Evolutionary conservation across 2,888 invertebrate species (phyloP), one percentile per base, ranked within the genome.

Genomic region (Stenotaenia linearis): DNA sequence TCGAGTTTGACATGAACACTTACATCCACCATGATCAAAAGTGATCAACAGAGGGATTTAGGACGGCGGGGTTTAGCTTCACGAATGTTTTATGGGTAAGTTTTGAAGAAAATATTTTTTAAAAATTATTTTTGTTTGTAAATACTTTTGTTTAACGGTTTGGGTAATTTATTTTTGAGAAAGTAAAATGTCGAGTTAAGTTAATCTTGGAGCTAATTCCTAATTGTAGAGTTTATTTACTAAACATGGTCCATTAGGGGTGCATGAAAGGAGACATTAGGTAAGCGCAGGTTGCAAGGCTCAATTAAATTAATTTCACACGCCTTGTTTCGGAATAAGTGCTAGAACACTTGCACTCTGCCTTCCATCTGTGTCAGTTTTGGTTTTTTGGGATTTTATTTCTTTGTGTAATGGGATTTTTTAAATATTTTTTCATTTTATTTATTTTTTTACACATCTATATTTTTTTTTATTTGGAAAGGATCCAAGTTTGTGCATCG

Each of bases 251-350:
- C 69, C 69, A 69, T 69, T 69, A 69, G 28, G 28, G n/a, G 69
- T 69, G 69, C 69, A 69, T 69, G 69, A 69, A 25, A 28, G 69
- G 69, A 69, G 69, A n/a, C 69, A 69, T 69, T 25, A n/a, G 69
- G 69, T 23, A 69, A 28, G 28, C 23, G 12, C 69, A 69, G 69
- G 69, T 69, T 69, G 25, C 69, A 25, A 12, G 25, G 69, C 69
- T 69, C 69, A 69, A 69, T 69, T 69, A 69, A 69, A 69, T 28
- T 69, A 69, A 69, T 69, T 69, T 69, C 25, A 69, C 69, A 28
- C 69, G 69, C 28, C 28, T 69, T 69, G 69, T 28, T 25, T 69
- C 69, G 69, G 50, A 69, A 69, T 25, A 69, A 69, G 69, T 23
- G 28, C 12, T 10, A 69, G 9, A 28, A 0, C 50, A 50, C 25